A percentile compares a stretch with the other conserved stretches of the same genome.
Evolutionary conservation across 2,888 invertebrate species (phyloP).

Genomic region (Parascotia fuliginaria): DNA sequence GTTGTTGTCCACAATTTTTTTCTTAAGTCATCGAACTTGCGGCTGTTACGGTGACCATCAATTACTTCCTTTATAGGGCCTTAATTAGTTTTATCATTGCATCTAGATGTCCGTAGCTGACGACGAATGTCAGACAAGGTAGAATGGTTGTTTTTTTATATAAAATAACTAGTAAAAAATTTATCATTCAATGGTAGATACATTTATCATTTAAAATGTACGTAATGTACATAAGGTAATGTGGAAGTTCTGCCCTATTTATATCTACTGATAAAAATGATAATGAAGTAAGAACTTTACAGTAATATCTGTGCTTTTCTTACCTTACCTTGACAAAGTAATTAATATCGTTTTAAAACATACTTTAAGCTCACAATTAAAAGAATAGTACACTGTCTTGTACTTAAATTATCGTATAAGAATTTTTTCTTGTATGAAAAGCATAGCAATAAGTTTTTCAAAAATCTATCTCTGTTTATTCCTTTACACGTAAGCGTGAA

Average conservation of each 20-base stretch:
- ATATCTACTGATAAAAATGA: too few relatives aligned
- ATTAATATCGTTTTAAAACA: too few relatives aligned
- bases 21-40: conserved; percentile 47
- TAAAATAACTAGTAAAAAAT: conserved; percentile 10
- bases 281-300: too few relatives aligned
- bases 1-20: conserved; percentile 27
- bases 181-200: too few relatives aligned
- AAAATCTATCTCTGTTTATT: not conserved
- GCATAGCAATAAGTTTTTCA: not conserved
- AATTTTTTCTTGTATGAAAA: not conserved
- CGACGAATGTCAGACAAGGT: conserved; percentile 56
- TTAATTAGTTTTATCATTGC: conserved; percentile 72
- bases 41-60: conserved; percentile 53
- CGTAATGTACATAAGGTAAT: too few relatives aligned
- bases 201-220: too few relatives aligned
- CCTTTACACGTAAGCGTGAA: conserved; percentile 8
- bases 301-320: too few relatives aligned
- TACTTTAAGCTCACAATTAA: too few relatives aligned
- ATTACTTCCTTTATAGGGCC: conserved; percentile 61
- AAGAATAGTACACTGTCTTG: too few relatives aligned
- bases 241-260: too few relatives aligned
- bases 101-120: conserved; percentile 52
- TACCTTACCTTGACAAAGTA: too few relatives aligned
- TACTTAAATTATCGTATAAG: not conserved
- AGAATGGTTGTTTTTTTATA: conserved; percentile 22